Base-by-base conservation (phyloP, 2,888 invertebrate genomes). In the Liposcelis brunnea region DNA sequence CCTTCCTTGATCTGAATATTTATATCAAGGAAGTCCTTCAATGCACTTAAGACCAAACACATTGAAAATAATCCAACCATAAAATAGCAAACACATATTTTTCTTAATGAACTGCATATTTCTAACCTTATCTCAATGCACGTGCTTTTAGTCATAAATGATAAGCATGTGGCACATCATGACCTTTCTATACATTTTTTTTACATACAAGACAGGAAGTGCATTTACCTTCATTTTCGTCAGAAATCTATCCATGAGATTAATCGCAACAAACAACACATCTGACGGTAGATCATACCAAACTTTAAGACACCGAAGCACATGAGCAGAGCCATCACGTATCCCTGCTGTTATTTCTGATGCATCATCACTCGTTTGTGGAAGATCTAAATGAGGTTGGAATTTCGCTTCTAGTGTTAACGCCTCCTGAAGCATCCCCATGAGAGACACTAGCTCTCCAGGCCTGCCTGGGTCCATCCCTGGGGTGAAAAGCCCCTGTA, bases 211-310 rank as follows among this genome's bases (percentile, higher is more conserved):
- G n/a, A 26, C 26, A 26, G 26, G 26, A 26, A 26, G 26, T 26
- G 26, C 4, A 45, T 67, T 65, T 54, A 77, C 78, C 65, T 81
- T 83, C 81, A 85, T 83, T 61, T 80, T 81, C 32, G 81, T 80
- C 48, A 86, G 66, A 63, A 86, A 86, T 52, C 82, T 72, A 64
- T 84, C 86, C 59, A 86, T 77, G 56, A 83, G 64, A 61, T 79
- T 80, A 62, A 82, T 75, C 50, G 84, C 81, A 51, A 76, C 71
- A 61, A 85, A 78, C 54, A 84, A 74, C 8, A 82, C 79, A 55
- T 80, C 79, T 11, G 80, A 75, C 10, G 85, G 81, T 56, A 84
- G 65, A 59, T 85, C 84, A 65, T 78, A 85, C 83, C 85, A 85
- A 56, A 83, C 77, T 63, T 84, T 84, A 52, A 85, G 71, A 60